A percentile compares a stretch with the other conserved stretches of the same genome.
Conservation (phyloP, 2,888 invertebrate species). For the Agrochola litura region DNA sequence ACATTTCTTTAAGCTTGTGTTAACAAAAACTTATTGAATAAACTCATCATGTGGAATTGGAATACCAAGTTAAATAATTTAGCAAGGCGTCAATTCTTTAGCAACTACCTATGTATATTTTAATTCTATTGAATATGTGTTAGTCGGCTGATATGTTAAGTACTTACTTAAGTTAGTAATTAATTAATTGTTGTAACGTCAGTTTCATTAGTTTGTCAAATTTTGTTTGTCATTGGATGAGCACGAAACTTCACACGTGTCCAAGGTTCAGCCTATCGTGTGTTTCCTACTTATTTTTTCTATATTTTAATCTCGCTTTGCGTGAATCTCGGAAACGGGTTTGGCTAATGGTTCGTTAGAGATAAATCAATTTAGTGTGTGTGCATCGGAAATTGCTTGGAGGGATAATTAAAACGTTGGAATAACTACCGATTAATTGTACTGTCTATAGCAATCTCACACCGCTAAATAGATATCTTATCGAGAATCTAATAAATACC, state of each 20-base stretch:
- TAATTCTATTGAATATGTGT: conserved; percentile 40
- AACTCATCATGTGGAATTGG: conserved; percentile 48
- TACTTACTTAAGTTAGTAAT: conserved; percentile 47
- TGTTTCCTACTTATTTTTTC: conserved; percentile 57
- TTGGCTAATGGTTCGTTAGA: conserved; percentile 41
- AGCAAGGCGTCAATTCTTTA: conserved; percentile 40
- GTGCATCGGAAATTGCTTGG: conserved; percentile 42
- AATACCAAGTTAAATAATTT: conserved; percentile 44
- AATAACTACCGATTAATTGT: conserved; percentile 53
- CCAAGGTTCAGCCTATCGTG: conserved; percentile 67
- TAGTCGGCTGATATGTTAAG: conserved; percentile 28
- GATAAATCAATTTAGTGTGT: conserved; percentile 54
- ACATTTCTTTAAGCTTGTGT: conserved; percentile 53
- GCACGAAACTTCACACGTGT: conserved; percentile 71
- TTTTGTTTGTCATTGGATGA: conserved; percentile 55
- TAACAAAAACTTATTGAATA: conserved; percentile 57
- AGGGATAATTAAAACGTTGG: conserved; percentile 46
- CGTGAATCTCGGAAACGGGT: conserved; percentile 65
- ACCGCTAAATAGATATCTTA: conserved; percentile 39
- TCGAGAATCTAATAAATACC: conserved; percentile 43
- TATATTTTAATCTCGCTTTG: conserved; percentile 60
- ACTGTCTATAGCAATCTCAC: conserved; percentile 28
- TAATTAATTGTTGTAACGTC: conserved; percentile 55
- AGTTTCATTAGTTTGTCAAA: conserved; percentile 55
- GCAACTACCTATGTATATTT: conserved; percentile 47